These are phyloP conservation scores for Clusia tigrina DNA, from an alignment of 2,888 invertebrate genomes.

Conservation along the genomic window DNA sequence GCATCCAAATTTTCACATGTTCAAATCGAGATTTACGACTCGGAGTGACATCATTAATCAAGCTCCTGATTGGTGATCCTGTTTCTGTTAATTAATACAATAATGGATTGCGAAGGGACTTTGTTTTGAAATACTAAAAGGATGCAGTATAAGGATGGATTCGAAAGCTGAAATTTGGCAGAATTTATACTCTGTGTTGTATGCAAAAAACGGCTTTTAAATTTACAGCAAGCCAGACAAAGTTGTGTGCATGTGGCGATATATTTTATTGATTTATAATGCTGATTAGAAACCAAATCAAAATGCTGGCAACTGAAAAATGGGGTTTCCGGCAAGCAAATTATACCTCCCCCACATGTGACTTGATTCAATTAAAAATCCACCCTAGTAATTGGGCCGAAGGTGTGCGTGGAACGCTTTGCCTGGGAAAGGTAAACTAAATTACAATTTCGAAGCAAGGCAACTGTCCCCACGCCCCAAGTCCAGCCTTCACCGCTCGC, in stretches of 20 bases:
- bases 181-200: conserved; percentile 13
- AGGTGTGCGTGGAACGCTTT: conserved; percentile 12
- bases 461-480: conserved; percentile 23
- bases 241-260: conserved; percentile 52
- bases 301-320: too few species aligned
- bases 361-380: conserved; percentile 52
- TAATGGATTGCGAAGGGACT: conserved; percentile 59
- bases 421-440: conserved; percentile 41
- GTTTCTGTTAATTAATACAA: conserved; percentile 66
- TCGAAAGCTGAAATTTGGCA: neutral
- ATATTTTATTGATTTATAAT: conserved; percentile 56
- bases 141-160: neutral
- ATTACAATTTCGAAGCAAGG: conserved; percentile 45
- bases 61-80: conserved; percentile 66
- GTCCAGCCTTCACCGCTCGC: neutral
- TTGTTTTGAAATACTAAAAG: neutral
- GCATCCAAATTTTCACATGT: conserved; percentile 58
- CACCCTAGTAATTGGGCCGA: conserved; percentile 41
- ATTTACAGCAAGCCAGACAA: conserved; percentile 53
- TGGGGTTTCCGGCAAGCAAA: too few species aligned
- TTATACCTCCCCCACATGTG: neutral
- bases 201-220: conserved; percentile 53
- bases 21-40: conserved; percentile 65
- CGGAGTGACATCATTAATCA: conserved; percentile 65
- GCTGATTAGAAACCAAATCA: neutral